Base-by-base conservation (phyloP, 2,888 invertebrate genomes). In the Nemoura dubitans region DNA sequence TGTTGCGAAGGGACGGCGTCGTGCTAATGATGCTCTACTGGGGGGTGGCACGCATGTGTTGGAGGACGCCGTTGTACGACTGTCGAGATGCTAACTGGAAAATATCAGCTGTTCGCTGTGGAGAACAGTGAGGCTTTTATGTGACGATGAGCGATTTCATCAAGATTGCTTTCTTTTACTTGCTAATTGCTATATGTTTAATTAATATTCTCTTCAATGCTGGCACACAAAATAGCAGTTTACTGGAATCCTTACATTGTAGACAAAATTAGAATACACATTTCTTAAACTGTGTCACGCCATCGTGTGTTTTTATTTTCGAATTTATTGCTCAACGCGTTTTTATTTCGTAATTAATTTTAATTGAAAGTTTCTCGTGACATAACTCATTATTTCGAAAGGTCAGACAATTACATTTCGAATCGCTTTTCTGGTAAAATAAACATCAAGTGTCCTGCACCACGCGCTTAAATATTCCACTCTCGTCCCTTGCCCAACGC, bases 291-390 rank as follows among this genome's bases (percentile, higher is more conserved):
- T 59, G 21, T 59, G 59, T 59, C 59, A 59, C 59, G 59, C 59
- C 14, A 59, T 59, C 59, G 59, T 59, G 36, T 36, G 59, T 59
- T 59, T 59, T 59, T 59, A 59, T 59, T 59, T 16, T 21, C 21
- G 59, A 59, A 59, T 59, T 59, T 59, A 59, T 59, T 59, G 59
- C 14, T 21, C 59, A 14, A 10, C 3, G 21, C 59, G 59, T 21
- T 59, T 59, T 59, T 59, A 59, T 59, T 59, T 59, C 14, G 59
- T 59, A 59, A 59, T 59, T 59, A 59, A 59, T 59, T 59, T 59
- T 59, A 59, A 59, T 59, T 59, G 59, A 59, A 59, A 59, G 59
- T 59, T 59, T 21, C 59, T 59, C 59, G 59, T 59, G 59, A 59
- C 59, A 59, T 59, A 59, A 59, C 59, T 59, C 59, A 59, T 16